Evolutionary conservation across 1,140 invertebrate species (phyloP), one percentile per base, ranked within the genome.

Genomic region (Lordiphosa collinella): DNA sequence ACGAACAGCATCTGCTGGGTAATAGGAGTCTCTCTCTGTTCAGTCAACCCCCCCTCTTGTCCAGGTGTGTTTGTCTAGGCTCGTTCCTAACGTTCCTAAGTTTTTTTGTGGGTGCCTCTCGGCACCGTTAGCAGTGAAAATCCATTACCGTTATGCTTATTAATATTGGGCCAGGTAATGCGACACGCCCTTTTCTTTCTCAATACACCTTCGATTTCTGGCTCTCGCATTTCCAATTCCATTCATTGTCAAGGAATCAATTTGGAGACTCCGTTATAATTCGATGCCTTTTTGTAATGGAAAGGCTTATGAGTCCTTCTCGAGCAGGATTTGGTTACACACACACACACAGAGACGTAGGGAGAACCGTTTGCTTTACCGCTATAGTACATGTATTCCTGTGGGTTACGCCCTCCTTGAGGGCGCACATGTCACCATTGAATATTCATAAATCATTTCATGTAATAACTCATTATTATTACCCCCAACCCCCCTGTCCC

Each of bases 401-500:
- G 18, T 9, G 48, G 32, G 37, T 58, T 51, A 64, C 71, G 55
- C 74, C 58, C 51, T 22, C 50, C 48, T 2, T 22, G 10, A 10
- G 13, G 22, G 41, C 16, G 43, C 64, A 70, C 67, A 46, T 72
- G 67, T 76, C 78, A 72, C 53, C 62, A 43, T 59, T 84, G 78
- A 78, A 82, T 82, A 82, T 82, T 82, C 76, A 82, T 82, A 82
- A 82, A 82, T 82, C 76, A 82, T 54, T 53, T 36, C 18, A 25
- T 51, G 76, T 50, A 82, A 82, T 80, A 80, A 82, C 71, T 72
- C 67, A 76, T 84, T 84, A 72, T 50, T 61, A 49, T 37, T 13
- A 34, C 16, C 13, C 16, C 13, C 9, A 16, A 18, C 36, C 2
- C 4, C 18, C 18, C 2, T 3, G 8, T 13, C 5, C 12, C 0